Evolutionary conservation across 2,113 vertebrate genomes (phyloP), one percentile per base, ranked within the genome.

Genomic region (Micronycteris hirsuta): DNA sequence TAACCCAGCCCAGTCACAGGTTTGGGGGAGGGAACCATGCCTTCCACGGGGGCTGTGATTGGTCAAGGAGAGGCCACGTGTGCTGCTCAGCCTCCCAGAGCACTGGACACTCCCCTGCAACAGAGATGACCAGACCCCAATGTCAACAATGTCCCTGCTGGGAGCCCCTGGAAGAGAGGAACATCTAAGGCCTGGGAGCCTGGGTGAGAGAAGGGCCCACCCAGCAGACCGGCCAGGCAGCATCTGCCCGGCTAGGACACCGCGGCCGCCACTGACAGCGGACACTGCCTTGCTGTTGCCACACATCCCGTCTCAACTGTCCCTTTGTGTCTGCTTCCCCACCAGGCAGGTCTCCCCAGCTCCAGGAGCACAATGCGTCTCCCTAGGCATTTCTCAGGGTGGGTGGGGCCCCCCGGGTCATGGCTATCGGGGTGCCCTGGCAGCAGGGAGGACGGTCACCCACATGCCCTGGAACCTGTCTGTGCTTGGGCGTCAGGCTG

Each of bases 171-270:
- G 36, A 1, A 11, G 45, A 16, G 41, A 58, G 5, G 16, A 56
- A 36, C 3, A 13, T 26, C 14, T 58, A 1, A 17, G 70, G 45
- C 36, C 36, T 28, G 28, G 28, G 71, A 14, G 31, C 82, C 61
- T 5, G 12, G 20, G 14, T 8, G 31, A 5, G 26, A 43, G 71
- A 19, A 31, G 24, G 56, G 36, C 28, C 52, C 31, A 4, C 47
- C 22, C 38, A 38, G 33, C 58, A 41, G 47, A 71, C 52, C 4
- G 38, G 22, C 5, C 49, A 77, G 24, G 4, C 43, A 9, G 52
- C 68, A 24, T 3, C 52, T 4, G 1, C 2, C 16, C 7, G 19
- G 28, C 2, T 5, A 38, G 56, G 28, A 26, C 0, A 13, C 2
- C 26, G 14, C 2, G 2, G 54, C n/a, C 74, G 33, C 43, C 15